Conservation (phyloP, 2,113 vertebrate genomes). For the Atrichornis clamosus region DNA sequence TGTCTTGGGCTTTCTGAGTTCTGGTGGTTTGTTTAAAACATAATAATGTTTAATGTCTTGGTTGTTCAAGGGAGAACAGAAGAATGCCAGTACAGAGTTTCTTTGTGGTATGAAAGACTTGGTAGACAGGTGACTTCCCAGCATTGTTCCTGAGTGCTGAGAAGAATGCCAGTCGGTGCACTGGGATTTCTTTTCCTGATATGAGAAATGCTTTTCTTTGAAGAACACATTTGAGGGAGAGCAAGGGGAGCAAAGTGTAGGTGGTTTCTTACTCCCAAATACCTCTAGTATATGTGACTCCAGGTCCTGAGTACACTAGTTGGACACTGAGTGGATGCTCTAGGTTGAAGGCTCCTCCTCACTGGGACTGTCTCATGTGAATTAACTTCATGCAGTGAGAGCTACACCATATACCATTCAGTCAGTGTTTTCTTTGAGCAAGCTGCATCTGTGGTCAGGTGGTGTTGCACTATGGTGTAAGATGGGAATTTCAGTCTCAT, state of each 20-base stretch:
- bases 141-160: background rate
- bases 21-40: background rate
- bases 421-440: background rate
- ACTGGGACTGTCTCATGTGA: background rate
- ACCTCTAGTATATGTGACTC: background rate
- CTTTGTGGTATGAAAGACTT: background rate
- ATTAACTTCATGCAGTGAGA: background rate
- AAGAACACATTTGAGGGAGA: background rate
- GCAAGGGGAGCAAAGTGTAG: background rate
- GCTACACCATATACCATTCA: background rate
- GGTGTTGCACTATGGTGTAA: background rate
- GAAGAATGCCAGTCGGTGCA: background rate
- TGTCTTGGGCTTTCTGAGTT: background rate
- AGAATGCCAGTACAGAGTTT: slow-evolving; percentile 17
- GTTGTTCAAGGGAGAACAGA: background rate
- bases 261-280: background rate
- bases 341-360: background rate
- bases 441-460: background rate
- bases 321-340: background rate
- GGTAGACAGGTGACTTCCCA: background rate
- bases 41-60: background rate
- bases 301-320: background rate
- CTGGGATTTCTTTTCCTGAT: background rate
- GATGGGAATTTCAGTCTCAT: background rate
- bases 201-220: background rate